Evolutionary conservation across 2,113 vertebrate genomes (phyloP).

Genomic region (Tauraco erythrolophus): DNA sequence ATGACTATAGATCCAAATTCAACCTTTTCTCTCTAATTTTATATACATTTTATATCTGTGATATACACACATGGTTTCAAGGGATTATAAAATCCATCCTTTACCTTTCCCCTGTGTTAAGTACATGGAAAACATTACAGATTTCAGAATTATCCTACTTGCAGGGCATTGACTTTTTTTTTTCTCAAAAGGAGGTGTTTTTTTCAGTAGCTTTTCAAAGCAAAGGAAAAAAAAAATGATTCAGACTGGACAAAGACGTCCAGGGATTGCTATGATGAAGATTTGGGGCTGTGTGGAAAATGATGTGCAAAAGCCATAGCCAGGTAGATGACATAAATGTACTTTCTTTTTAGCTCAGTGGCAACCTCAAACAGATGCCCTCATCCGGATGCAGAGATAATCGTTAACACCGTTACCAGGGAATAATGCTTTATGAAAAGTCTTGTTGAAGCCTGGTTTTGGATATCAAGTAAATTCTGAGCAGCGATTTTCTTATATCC

Average conservation of each 20-base stretch:
- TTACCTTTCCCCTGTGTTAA: slow-evolving; percentile 4
- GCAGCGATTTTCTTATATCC: slow-evolving; percentile 14
- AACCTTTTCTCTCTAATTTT: slow-evolving; percentile 63
- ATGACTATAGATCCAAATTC: slow-evolving; percentile 59
- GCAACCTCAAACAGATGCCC: not conserved
- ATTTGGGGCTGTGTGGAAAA: not conserved
- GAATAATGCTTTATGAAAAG: not conserved
- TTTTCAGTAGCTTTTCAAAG: not conserved
- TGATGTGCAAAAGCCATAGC: not conserved
- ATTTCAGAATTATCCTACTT: not conserved
- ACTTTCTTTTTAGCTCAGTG: not conserved
- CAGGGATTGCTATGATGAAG: not conserved
- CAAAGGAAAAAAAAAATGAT: not conserved
- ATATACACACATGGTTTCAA: slow-evolving; percentile 63
- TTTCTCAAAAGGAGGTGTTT: not conserved
- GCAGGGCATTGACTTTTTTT: not conserved
- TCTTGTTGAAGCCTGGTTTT: not conserved
- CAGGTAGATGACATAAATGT: not conserved
- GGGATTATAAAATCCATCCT: slow-evolving; percentile 59
- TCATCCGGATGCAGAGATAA: not conserved
- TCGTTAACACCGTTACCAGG: not conserved
- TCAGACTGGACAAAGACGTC: not conserved
- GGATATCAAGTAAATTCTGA: not conserved
- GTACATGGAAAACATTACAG: not conserved
- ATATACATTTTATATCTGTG: slow-evolving; percentile 53